Base-by-base conservation (phyloP, 23 tunicate genomes). In the Halocynthia roretzi region DNA sequence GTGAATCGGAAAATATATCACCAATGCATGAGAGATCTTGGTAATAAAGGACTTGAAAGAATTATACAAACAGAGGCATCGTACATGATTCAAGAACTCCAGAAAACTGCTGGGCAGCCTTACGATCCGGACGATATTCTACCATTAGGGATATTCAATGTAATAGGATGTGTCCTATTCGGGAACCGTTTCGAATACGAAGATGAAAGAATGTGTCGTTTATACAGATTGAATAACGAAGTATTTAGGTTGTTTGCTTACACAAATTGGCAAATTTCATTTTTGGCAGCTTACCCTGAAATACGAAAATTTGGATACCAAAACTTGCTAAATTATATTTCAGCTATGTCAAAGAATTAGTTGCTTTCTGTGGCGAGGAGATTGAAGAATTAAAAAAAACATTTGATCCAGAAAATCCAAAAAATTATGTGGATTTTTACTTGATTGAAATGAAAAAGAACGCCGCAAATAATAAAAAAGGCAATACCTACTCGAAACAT, bases 371-470 rank as follows among this genome's bases (percentile, higher is more conserved):
- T 15, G 70, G 48, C 9, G 70, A 65, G 9, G 48, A 65, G 19
- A 48, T 65, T 0, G 70, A 65, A 15, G 19, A 9, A 9, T 48
- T 20, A 9, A 6, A 65, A 65, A 57, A 10, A 21, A 76, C 69
- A 0, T 56, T 77, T 6, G 81, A 77, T 62, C 18, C 12, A 49
- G 15, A 77, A 50, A 50, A 50, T 49, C 81, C 81, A 7, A 62
- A 54, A 40, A 71, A 63, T 64, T 48, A 62, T 49, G 51, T 77
- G n/a, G 81, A 77, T 48, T 64, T 62, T 63, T 77, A 62, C 48
- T 63, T 77, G 71, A 77, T 77, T 20, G 19, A 65, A 65, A 65
- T 65, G 22, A 10, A 11, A 8, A 31, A 31, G 44, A 15, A 65
- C 70, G 70, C 22, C 5, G 70, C 22, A 65, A 65, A 65, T 5